These are phyloP conservation scores for Sycophila sp. DNA, from an alignment of 1,140 invertebrate species.

Conservation along the genomic window DNA sequence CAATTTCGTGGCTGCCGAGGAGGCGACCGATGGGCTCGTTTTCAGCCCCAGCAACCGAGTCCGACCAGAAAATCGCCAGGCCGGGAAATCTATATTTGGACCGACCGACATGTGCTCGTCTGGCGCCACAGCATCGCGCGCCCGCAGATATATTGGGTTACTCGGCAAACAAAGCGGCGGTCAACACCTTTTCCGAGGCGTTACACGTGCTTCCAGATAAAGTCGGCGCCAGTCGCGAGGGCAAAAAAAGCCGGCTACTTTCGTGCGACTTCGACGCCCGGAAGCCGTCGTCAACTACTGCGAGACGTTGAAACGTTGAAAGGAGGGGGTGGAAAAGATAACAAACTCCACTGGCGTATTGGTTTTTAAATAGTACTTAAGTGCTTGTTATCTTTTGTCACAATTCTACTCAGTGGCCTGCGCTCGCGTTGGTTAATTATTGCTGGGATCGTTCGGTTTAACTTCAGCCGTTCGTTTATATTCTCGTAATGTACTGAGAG, in stretches of 20 bases:
- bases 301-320: constrained; percentile 9
- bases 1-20: no score
- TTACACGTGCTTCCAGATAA: constrained; percentile 46
- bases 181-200: constrained; percentile 62
- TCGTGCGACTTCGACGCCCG: constrained; percentile 10
- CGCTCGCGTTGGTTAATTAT: constrained; percentile 27
- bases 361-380: constrained; percentile 33
- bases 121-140: constrained; percentile 59
- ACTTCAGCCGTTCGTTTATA: no score
- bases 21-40: no score
- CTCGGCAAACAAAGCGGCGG: constrained; percentile 60
- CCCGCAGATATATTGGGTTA: constrained; percentile 64
- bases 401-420: not conserved
- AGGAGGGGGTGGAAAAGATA: constrained; percentile 17
- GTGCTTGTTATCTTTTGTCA: constrained; percentile 15
- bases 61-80: not conserved
- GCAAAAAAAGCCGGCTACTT: constrained; percentile 38
- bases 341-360: constrained; percentile 2
- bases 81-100: constrained; percentile 50
- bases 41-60: not conserved
- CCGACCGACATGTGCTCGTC: constrained; percentile 52
- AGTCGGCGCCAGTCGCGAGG: constrained; percentile 38
- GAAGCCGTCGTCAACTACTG: constrained; percentile 27
- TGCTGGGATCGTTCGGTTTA: constrained; percentile 3
- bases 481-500: no score